Evolutionary conservation across 2,113 vertebrate genomes (phyloP).

Genomic region (Nothobranchius kuhntae): DNA sequence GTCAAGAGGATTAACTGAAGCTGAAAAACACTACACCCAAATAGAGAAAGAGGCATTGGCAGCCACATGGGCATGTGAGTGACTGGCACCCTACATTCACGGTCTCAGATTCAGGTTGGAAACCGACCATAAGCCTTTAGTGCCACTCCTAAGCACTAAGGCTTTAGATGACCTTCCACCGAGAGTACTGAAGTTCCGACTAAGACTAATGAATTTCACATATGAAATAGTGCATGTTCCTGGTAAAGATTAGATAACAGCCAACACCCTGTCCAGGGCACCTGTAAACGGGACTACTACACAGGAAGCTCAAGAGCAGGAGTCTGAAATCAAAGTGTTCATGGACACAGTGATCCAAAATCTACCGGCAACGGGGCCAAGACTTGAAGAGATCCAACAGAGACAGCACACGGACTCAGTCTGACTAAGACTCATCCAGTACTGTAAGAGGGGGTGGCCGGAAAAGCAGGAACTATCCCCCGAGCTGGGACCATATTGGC

Average conservation of each 20-base stretch:
- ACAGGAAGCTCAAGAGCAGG: background rate
- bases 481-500: background rate
- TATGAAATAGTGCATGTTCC: too few relatives aligned
- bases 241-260: too few relatives aligned
- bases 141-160: conserved; percentile 32
- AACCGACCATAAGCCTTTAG: conserved; percentile 35
- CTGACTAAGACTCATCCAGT: background rate
- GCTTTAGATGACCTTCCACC: conserved; percentile 25
- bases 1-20: background rate
- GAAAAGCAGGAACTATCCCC: background rate
- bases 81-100: conserved; percentile 10
- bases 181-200: too few relatives aligned
- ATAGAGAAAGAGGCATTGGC: conserved; percentile 43
- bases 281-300: background rate
- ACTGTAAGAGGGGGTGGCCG: background rate
- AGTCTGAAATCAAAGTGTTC: conserved; percentile 33
- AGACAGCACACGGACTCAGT: background rate
- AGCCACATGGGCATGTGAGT: conserved; percentile 33
- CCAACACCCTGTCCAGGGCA: too few relatives aligned
- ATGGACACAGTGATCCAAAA: conserved; percentile 11
- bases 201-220: too few relatives aligned
- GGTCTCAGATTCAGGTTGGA: conserved; percentile 23
- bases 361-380: conserved; percentile 9
- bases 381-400: conserved; percentile 1
- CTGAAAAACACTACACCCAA: conserved; percentile 30